These are phyloP conservation scores for Xestia xanthographa DNA, from an alignment of 2,888 invertebrate species.

Conservation along the genomic window DNA sequence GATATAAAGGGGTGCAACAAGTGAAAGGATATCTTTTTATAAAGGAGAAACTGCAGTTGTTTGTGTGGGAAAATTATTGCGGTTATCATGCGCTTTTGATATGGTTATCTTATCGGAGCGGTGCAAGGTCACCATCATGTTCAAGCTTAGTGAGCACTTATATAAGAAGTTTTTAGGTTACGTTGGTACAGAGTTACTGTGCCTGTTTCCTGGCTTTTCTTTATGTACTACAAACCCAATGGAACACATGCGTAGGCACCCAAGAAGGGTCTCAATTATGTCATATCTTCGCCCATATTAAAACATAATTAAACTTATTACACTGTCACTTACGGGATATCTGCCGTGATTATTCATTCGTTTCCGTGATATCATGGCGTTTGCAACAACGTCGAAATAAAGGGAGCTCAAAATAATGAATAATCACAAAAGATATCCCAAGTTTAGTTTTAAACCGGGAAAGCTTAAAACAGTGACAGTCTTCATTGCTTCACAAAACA, in stretches of 20 bases:
- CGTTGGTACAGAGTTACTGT: slow-evolving; percentile 9
- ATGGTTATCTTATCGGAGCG: slow-evolving; percentile 60
- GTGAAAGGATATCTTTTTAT: slow-evolving; percentile 57
- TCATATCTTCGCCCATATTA: not conserved
- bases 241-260: not conserved
- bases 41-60: slow-evolving; percentile 32
- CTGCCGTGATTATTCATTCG: too few relatives aligned
- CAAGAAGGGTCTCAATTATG: not conserved
- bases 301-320: too few relatives aligned
- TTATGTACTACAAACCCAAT: not conserved
- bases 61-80: slow-evolving; percentile 20
- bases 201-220: not conserved
- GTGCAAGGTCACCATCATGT: slow-evolving; percentile 56
- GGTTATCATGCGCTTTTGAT: slow-evolving; percentile 57
- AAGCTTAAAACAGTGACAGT: not conserved
- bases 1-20: slow-evolving; percentile 63
- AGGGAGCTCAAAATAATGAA: too few relatives aligned
- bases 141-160: slow-evolving; percentile 38
- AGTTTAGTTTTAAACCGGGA: too few relatives aligned
- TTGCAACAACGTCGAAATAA: too few relatives aligned
- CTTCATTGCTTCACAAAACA: not conserved
- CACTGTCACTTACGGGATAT: too few relatives aligned
- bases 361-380: too few relatives aligned
- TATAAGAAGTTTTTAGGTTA: slow-evolving; percentile 21
- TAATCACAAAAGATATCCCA: too few relatives aligned